These are phyloP conservation scores for Drosophila melanosoma DNA, from an alignment of 2,888 invertebrate genomes.

Conservation along the genomic window DNA sequence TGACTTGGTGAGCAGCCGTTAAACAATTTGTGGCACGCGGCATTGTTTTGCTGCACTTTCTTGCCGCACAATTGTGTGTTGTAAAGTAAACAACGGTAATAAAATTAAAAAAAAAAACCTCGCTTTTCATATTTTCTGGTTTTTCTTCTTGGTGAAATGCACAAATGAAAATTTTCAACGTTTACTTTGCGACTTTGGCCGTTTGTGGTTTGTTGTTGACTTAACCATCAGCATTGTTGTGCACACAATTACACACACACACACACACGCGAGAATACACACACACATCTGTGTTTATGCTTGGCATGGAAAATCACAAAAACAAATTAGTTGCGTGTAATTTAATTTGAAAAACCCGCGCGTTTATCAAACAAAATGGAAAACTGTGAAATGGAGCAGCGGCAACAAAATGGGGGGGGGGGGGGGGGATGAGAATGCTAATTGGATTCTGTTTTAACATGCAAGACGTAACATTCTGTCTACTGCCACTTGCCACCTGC, in stretches of 20 bases:
- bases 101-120: not conserved
- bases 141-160: conserved; percentile 19
- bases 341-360: conserved; percentile 74
- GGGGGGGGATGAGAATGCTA: conserved; percentile 64
- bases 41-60: conserved; percentile 31
- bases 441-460: conserved; percentile 72
- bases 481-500: not conserved
- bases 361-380: conserved; percentile 77
- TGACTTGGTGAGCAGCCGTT: conserved; percentile 19
- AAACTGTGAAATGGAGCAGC: conserved; percentile 65
- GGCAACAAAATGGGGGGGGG: conserved; percentile 36
- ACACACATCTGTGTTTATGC: conserved; percentile 23
- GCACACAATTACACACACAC: conserved; percentile 19
- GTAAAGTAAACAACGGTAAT: conserved; percentile 19
- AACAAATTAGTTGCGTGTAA: conserved; percentile 79
- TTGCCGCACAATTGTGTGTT: conserved; percentile 29
- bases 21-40: conserved; percentile 17
- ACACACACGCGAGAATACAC: conserved; percentile 4
- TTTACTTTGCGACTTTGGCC: conserved; percentile 49
- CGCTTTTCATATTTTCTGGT: conserved; percentile 18
- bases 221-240: conserved; percentile 46
- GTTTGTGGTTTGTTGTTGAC: conserved; percentile 53
- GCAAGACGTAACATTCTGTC: conserved; percentile 44
- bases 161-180: conserved; percentile 55
- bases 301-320: conserved; percentile 65